phyloP scores from a whole-genome alignment of 2,113 vertebrate genomes.

The Chloebia gouldiae region DNA sequence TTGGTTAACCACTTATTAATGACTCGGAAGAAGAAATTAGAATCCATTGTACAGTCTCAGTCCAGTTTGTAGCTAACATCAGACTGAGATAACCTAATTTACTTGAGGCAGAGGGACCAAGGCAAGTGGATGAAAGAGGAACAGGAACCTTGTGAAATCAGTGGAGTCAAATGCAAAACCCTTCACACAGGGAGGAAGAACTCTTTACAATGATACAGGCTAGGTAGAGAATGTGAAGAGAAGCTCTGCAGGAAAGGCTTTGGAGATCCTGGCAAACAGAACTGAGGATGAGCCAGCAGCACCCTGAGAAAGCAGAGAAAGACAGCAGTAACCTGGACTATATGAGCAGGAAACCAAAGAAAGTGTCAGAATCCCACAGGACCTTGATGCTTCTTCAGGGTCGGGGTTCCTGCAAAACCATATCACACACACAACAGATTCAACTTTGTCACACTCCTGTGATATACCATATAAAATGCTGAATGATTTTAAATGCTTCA shows the following conservation, averaged over 20 bases:
- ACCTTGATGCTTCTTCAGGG: background rate
- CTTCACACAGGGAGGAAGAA: background rate
- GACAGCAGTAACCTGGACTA: background rate
- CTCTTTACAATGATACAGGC: background rate
- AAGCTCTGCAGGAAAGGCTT: background rate
- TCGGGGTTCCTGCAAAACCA: background rate
- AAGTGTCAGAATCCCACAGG: background rate
- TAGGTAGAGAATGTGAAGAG: background rate
- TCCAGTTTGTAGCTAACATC: background rate
- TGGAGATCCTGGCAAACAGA: background rate
- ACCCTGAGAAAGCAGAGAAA: background rate
- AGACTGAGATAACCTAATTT: background rate
- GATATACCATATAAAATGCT: background rate
- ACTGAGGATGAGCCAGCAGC: background rate
- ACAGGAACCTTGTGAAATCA: background rate
- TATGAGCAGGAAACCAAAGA: background rate
- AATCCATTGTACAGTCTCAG: background rate
- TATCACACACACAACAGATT: rapidly evolving
- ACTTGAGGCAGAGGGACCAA: background rate
- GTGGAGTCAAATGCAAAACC: background rate
- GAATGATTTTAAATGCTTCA: background rate
- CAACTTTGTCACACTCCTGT: background rate
- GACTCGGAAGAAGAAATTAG: background rate
- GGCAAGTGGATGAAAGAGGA: background rate
- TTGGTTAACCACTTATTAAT: background rate